A percentile compares a stretch with the other conserved stretches of the same genome.
These are phyloP conservation scores for Nemurella pictetii DNA, from an alignment of 2,888 invertebrate genomes.

Conservation along the genomic window DNA sequence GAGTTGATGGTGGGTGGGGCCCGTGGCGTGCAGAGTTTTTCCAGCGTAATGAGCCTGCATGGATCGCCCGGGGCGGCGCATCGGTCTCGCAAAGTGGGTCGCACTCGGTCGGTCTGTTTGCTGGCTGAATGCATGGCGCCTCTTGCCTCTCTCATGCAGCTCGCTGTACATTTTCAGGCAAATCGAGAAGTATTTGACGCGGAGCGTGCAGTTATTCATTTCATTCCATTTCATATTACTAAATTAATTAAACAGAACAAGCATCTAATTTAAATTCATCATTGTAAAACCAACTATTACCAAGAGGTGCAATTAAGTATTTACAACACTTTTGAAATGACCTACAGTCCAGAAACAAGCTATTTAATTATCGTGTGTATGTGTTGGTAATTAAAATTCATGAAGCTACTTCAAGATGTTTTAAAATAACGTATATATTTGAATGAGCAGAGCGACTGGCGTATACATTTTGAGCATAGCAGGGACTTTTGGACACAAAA, in stretches of 20 bases:
- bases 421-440: not conserved
- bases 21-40: not conserved
- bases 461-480: not conserved
- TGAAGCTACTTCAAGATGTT: no score
- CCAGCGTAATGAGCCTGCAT: not conserved
- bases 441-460: not conserved
- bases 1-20: not conserved
- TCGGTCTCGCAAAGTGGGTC: not conserved
- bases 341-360: not conserved
- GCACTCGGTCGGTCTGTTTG: not conserved
- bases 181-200: not conserved
- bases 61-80: not conserved
- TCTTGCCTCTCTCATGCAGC: not conserved
- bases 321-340: not conserved
- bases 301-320: not conserved
- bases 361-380: not conserved
- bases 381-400: not conserved
- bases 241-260: not conserved
- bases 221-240: no score
- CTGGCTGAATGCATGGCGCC: not conserved
- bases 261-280: not conserved
- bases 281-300: not conserved
- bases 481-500: not conserved
- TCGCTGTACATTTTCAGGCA: not conserved
- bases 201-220: not conserved